These are phyloP conservation scores for Epinotia bilunana DNA, from an alignment of 2,888 invertebrate genomes.

Conservation along the genomic window DNA sequence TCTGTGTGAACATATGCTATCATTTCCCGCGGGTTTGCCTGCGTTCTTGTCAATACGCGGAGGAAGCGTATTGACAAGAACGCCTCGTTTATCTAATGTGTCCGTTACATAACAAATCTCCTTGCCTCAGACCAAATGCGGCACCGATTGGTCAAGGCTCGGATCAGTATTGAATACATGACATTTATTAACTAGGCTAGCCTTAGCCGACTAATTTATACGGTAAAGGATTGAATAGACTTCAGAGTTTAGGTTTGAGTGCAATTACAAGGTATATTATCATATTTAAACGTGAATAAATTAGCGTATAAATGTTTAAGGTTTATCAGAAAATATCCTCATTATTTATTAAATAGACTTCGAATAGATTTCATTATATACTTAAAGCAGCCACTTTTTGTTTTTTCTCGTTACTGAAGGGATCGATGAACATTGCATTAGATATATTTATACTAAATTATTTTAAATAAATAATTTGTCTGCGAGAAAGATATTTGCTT, in stretches of 20 bases:
- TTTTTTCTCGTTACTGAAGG: too few species aligned
- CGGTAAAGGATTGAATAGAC: slow-evolving; percentile 5
- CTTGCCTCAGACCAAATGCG: slow-evolving; percentile 31
- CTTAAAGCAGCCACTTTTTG: too few species aligned
- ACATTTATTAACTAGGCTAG: slow-evolving; percentile 43
- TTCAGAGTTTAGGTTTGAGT: slow-evolving; percentile 1
- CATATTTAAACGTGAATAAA: slow-evolving; percentile 4
- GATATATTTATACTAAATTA: too few species aligned
- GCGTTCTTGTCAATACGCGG: too few species aligned
- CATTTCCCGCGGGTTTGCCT: too few species aligned
- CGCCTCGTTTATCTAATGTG: background rate
- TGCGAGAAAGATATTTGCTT: too few species aligned
- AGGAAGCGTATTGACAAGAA: too few species aligned
- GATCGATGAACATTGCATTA: too few species aligned
- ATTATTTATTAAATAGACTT: background rate
- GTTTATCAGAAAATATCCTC: background rate
- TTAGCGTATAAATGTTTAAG: background rate
- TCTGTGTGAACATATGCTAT: too few species aligned
- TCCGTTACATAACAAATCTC: slow-evolving; percentile 3
- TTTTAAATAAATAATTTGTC: too few species aligned
- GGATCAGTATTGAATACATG: slow-evolving; percentile 38
- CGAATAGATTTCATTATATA: background rate
- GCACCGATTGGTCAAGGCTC: slow-evolving; percentile 42
- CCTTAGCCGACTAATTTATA: slow-evolving; percentile 28
- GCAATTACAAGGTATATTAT: slow-evolving; percentile 24